Evolutionary conservation across 2,113 vertebrate genomes (phyloP), one percentile per base, ranked within the genome.

Genomic region (Myotis brandtii): DNA sequence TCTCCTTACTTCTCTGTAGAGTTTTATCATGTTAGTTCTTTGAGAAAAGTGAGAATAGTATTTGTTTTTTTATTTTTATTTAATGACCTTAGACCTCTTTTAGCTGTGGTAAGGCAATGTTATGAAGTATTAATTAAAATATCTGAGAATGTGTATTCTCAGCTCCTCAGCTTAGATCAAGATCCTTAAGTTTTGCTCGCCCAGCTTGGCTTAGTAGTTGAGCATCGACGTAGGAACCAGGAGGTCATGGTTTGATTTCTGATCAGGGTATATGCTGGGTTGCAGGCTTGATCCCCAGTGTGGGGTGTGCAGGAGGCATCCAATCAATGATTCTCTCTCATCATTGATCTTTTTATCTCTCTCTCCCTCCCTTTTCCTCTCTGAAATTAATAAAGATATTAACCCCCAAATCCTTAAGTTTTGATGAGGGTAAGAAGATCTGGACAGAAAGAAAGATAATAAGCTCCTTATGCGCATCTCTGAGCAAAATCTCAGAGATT

Each of bases 71-170:
- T 43, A 43, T 43, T 43, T 43, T 40, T 50, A 48, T 80, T 94
- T 56, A 70, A 62, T 62, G 6, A 59, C 16, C 18, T 72, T 83
- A 75, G 23, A 67, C 4, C 8, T 81, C 27, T 80, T 75, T 66
- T 77, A 46, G 46, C 14, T 48, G 40, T 86, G 21, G 1, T 8
- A 86, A 40, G 40, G 9, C 4, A 62, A 43, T 46, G 25, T 56
- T 43, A 13, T 48, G 46, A 93, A 67, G 2, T 87, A 70, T 56
- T 70, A 92, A 54, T 59, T 86, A 92, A 86, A 77, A 67, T 90
- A 52, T 67, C 10, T 94, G 40, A 91, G n/a, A 79, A 82, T 56
- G 34, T 46, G 27, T 66, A 79, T 48, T 21, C 3, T 34, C 32
- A 43, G 10, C 12, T 46, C 14, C 5, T 80, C 72, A 76, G 27